phyloP scores from a whole-genome alignment of 2,113 vertebrate genomes.

The Cryptotis parvus region DNA sequence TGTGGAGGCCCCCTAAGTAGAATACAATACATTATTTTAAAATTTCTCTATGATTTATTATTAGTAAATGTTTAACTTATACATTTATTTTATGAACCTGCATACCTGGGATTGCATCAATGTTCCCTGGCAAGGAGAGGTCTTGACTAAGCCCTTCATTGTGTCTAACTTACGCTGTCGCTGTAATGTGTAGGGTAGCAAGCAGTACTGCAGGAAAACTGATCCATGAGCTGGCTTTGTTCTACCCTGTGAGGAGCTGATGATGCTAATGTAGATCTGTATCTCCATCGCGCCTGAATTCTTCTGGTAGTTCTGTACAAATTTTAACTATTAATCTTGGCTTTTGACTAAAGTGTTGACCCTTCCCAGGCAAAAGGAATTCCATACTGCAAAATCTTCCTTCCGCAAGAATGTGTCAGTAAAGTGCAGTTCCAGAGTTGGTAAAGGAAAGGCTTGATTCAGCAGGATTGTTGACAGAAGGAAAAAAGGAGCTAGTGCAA shows the following conservation, averaged over 20 bases:
- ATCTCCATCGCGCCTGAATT: not conserved
- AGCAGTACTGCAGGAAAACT: not conserved
- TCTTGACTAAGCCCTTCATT: too few species aligned
- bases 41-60: not conserved
- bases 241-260: not conserved
- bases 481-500: not conserved
- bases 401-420: not conserved
- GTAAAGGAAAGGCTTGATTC: not conserved
- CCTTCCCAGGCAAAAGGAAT: not conserved
- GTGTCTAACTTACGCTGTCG: too few species aligned
- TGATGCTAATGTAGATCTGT: too few species aligned
- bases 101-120: too few species aligned
- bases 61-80: too few species aligned
- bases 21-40: too few species aligned
- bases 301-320: not conserved
- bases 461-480: not conserved
- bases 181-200: not conserved
- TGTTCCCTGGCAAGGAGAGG: too few species aligned
- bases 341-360: not conserved
- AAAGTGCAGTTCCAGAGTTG: not conserved
- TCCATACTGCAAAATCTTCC: slow-evolving; percentile 15
- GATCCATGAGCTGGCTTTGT: not conserved
- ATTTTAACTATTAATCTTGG: slow-evolving; percentile 41
- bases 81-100: too few species aligned
- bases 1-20: too few species aligned